These are phyloP conservation scores for Diprion similis DNA, from an alignment of 1,140 invertebrate species.

Conservation along the genomic window DNA sequence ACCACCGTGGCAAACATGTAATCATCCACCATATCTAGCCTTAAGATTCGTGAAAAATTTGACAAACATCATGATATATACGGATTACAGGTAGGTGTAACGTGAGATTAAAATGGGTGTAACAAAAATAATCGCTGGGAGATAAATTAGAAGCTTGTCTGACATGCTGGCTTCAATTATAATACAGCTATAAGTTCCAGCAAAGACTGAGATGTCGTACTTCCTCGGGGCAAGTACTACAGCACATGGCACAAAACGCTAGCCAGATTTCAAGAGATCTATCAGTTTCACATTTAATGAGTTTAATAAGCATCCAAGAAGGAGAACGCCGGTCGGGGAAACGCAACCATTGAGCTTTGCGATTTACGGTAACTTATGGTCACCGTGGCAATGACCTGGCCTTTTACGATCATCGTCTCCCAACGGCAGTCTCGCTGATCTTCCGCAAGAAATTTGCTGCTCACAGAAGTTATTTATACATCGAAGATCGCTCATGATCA, in stretches of 20 bases:
- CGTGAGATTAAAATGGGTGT: no score
- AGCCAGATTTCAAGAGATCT: not conserved
- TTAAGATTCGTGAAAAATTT: no score
- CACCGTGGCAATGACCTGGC: not conserved
- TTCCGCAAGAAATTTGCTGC: not conserved
- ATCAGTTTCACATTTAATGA: not conserved
- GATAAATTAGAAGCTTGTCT: no score
- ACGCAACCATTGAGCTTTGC: not conserved
- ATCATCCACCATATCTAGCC: no score
- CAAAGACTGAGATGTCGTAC: not conserved
- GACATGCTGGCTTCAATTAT: no score
- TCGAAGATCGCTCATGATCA: no score
- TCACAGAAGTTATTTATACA: no score
- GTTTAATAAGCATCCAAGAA: not conserved
- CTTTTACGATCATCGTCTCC: not conserved
- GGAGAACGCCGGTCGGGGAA: not conserved
- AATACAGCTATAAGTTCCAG: no score
- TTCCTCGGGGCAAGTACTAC: not conserved
- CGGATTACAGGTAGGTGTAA: no score
- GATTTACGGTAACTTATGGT: constrained; percentile 5
- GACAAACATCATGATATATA: no score
- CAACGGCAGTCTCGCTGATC: not conserved
- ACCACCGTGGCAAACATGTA: no score
- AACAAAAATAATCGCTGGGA: no score
- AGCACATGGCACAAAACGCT: not conserved